A percentile compares a stretch with the other conserved stretches of the same genome.
These are phyloP conservation scores for Cavia porcellus DNA, from an alignment of 2,113 vertebrate species.

Conservation along the genomic window DNA sequence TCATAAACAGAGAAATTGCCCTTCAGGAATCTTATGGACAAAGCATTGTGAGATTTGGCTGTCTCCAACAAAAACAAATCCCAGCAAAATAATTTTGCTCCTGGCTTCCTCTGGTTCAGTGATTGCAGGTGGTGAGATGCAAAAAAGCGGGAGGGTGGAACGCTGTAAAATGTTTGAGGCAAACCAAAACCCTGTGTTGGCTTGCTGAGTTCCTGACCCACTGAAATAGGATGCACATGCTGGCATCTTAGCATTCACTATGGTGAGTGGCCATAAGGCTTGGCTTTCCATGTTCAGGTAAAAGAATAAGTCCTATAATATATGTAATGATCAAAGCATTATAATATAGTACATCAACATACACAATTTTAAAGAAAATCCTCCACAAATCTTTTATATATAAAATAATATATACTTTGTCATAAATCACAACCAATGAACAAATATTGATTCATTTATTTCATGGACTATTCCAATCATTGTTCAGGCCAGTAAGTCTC, in stretches of 20 bases:
- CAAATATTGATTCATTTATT: neutral
- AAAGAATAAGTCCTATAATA: neutral
- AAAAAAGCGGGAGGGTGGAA: constrained; percentile 43
- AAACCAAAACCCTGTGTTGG: neutral
- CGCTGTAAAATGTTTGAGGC: neutral
- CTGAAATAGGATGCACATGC: neutral
- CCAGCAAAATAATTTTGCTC: constrained; percentile 29
- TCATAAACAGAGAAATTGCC: constrained; percentile 26
- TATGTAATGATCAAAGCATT: neutral
- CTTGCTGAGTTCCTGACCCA: neutral
- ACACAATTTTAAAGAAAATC: neutral
- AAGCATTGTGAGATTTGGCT: neutral
- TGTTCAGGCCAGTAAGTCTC: neutral
- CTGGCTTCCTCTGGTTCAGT: constrained; percentile 28
- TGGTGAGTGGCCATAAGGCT: neutral
- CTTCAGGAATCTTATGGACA: constrained; percentile 6
- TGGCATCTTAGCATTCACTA: neutral
- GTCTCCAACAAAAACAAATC: constrained; percentile 51
- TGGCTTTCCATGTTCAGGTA: neutral
- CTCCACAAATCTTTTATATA: neutral
- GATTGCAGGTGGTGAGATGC: constrained; percentile 69
- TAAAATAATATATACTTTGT: neutral
- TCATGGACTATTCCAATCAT: neutral
- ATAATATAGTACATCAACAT: neutral
- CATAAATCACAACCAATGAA: neutral